These are phyloP conservation scores for Diarsia brunnea DNA, from an alignment of 2,888 invertebrate genomes.

Conservation along the genomic window DNA sequence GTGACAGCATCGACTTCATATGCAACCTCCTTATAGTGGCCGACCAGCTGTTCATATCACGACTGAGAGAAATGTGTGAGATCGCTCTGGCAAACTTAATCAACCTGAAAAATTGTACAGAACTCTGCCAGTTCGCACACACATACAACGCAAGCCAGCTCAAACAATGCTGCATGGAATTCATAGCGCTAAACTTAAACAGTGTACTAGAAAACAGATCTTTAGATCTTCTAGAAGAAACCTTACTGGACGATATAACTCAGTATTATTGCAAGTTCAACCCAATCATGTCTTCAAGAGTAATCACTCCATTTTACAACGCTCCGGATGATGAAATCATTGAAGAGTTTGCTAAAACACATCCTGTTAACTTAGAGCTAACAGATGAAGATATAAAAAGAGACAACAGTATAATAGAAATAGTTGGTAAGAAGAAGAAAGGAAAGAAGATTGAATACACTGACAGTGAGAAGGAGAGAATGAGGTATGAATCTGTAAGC, in stretches of 20 bases:
- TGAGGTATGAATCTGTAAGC: conserved; percentile 85
- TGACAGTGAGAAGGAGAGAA: conserved; percentile 85
- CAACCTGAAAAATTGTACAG: conserved; percentile 94
- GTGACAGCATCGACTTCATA: conserved; percentile 93
- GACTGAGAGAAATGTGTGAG: conserved; percentile 94
- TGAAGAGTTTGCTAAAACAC: conserved; percentile 80
- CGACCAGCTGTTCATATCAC: conserved; percentile 94
- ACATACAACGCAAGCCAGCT: conserved; percentile 94
- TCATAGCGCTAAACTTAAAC: conserved; percentile 94
- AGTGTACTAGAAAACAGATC: conserved; percentile 93
- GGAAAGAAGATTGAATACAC: conserved; percentile 87
- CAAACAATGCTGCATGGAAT: conserved; percentile 94
- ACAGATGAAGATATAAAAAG: conserved; percentile 88
- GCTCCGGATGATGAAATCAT: conserved; percentile 91
- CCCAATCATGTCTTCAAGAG: conserved; percentile 91
- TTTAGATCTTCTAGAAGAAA: conserved; percentile 92
- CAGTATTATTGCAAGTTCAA: conserved; percentile 92
- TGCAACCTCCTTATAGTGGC: conserved; percentile 94
- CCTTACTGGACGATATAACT: conserved; percentile 92
- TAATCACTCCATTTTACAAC: conserved; percentile 93
- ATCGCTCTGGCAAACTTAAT: conserved; percentile 92
- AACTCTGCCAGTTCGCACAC: conserved; percentile 94
- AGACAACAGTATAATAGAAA: conserved; percentile 82
- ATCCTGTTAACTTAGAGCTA: conserved; percentile 86
- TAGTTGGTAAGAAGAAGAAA: conserved; percentile 81